Evolutionary conservation across 2,888 invertebrate genomes (phyloP).

Genomic region (Drosophila borborema): DNA sequence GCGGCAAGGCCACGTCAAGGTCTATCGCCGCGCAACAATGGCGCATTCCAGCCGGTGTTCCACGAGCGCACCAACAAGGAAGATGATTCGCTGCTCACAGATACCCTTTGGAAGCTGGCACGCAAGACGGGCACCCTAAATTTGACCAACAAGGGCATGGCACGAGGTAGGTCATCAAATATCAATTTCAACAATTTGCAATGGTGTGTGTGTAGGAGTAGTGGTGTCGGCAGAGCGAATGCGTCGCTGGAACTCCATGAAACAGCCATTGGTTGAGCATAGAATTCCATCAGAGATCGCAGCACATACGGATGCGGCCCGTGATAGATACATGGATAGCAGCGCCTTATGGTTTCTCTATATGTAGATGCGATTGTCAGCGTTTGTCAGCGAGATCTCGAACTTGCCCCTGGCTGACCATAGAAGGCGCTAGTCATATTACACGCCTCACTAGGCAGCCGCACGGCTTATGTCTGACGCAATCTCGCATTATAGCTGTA

Average conservation of each 20-base stretch:
- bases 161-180: slow-evolving; percentile 87
- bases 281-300: not conserved
- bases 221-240: slow-evolving; percentile 54
- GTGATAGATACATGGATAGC: slow-evolving; percentile 50
- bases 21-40: slow-evolving; percentile 62
- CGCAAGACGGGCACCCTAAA: slow-evolving; percentile 92
- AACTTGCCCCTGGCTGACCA: slow-evolving; percentile 75
- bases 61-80: slow-evolving; percentile 87
- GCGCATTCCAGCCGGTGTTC: slow-evolving; percentile 87
- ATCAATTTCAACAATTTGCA: not conserved
- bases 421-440: slow-evolving; percentile 69
- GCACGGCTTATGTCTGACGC: not conserved
- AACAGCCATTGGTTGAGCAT: not conserved
- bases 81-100: slow-evolving; percentile 89
- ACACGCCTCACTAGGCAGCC: slow-evolving; percentile 67
- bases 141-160: slow-evolving; percentile 90
- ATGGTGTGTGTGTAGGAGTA: slow-evolving; percentile 23
- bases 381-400: slow-evolving; percentile 41
- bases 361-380: slow-evolving; percentile 56
- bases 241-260: slow-evolving; percentile 49
- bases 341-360: slow-evolving; percentile 65
- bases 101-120: slow-evolving; percentile 91
- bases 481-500: slow-evolving; percentile 26
- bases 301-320: not conserved
- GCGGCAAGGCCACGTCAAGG: slow-evolving; percentile 46